These are phyloP conservation scores for Chironomus riparius DNA, from an alignment of 2,888 invertebrate genomes.

Conservation along the genomic window DNA sequence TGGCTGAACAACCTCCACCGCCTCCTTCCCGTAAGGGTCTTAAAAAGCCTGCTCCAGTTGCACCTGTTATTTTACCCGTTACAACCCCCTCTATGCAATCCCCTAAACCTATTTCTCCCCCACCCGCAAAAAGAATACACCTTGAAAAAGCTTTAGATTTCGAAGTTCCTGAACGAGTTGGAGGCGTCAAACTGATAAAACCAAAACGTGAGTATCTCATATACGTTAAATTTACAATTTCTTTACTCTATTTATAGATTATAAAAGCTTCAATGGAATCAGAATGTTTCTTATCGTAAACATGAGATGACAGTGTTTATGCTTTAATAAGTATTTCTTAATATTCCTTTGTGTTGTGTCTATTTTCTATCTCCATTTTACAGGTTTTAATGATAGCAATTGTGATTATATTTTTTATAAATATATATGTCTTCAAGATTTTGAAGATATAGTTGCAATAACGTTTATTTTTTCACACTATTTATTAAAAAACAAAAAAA, in stretches of 20 bases:
- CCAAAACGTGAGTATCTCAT: constrained; percentile 75
- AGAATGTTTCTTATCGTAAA: not conserved
- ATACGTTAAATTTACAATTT: not conserved
- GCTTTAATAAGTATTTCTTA: not conserved
- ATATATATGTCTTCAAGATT: not conserved
- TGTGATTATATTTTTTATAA: not conserved
- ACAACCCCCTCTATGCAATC: constrained; percentile 23
- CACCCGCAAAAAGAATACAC: constrained; percentile 72
- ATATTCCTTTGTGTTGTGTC: not conserved
- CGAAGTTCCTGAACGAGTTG: constrained; percentile 57
- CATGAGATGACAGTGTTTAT: not conserved
- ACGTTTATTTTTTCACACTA: not conserved
- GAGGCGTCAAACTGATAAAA: constrained; percentile 78
- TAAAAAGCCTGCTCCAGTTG: constrained; percentile 47
- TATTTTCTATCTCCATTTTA: not conserved
- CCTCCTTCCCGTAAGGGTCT: constrained; percentile 64
- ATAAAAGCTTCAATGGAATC: not conserved
- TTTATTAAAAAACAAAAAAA: not conserved
- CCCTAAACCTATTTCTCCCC: constrained; percentile 36
- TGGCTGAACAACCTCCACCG: constrained; percentile 81
- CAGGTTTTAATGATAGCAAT: not conserved
- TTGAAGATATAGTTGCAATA: not conserved
- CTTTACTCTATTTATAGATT: not conserved
- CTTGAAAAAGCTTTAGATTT: constrained; percentile 46
- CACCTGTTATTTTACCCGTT: constrained; percentile 34